Conservation (phyloP, 2,113 vertebrate species). For the Tetraodon nigroviridis region DNA sequence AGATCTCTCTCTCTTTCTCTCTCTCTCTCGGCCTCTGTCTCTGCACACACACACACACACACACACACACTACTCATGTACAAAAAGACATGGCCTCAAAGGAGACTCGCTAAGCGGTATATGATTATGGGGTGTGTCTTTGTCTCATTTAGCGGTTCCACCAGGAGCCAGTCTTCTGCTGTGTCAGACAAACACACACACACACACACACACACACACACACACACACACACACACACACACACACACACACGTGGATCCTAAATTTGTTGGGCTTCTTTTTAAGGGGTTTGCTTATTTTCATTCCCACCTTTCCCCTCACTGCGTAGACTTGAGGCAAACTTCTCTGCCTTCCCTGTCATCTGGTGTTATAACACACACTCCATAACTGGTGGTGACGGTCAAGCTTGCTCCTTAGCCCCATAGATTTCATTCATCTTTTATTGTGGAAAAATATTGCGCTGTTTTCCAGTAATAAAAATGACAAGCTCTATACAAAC, state of each 20-base stretch:
- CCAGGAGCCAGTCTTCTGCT: constrained; percentile 71
- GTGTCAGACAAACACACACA: constrained; percentile 57
- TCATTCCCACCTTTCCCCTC: too few relatives aligned
- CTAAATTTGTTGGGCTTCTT: constrained; percentile 35
- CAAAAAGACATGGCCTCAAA: constrained; percentile 66
- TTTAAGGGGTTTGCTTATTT: constrained; percentile 2
- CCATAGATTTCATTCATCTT: constrained; percentile 77
- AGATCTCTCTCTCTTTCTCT: neutral
- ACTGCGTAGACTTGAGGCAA: too few relatives aligned
- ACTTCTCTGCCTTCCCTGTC: too few relatives aligned
- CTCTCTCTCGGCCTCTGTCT: constrained; percentile 10
- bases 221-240: constrained; percentile 23
- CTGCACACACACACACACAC: constrained; percentile 7
- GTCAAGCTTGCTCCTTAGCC: too few relatives aligned
- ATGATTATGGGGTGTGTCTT: constrained; percentile 76
- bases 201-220: constrained; percentile 23
- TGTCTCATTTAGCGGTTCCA: constrained; percentile 75
- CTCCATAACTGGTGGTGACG: too few relatives aligned
- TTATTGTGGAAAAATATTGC: constrained; percentile 99
- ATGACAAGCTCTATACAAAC: constrained; percentile 93
- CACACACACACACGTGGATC: too few relatives aligned
- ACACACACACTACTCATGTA: constrained; percentile 39
- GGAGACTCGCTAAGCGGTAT: constrained; percentile 67
- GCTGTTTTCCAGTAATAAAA: constrained; percentile 92
- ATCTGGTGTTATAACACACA: too few relatives aligned